Evolutionary conservation across 2,888 invertebrate genomes (phyloP).

Genomic region (Aphodius sticticus): DNA sequence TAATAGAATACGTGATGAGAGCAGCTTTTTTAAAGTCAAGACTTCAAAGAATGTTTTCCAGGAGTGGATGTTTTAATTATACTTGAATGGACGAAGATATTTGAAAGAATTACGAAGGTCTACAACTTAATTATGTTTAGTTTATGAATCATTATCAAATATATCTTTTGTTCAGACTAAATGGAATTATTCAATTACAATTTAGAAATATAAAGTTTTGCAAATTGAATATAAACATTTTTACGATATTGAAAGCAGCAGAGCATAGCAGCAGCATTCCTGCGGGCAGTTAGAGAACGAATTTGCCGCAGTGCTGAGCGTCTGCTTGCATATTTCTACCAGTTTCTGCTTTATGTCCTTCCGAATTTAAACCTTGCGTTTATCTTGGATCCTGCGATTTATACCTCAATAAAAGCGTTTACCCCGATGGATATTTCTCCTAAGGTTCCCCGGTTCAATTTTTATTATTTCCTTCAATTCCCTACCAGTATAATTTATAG

Average conservation of each 20-base stretch:
- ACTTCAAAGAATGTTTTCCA: background rate
- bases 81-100: background rate
- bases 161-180: too few relatives aligned
- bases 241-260: background rate
- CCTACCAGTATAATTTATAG: background rate
- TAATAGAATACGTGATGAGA: slow-evolving; percentile 4
- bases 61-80: background rate
- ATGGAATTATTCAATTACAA: background rate
- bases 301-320: background rate
- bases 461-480: background rate
- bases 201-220: background rate
- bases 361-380: slow-evolving; percentile 30
- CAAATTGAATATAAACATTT: background rate
- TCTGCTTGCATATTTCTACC: slow-evolving; percentile 36
- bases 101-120: background rate
- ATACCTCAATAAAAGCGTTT: slow-evolving; percentile 33
- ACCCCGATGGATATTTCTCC: background rate
- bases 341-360: slow-evolving; percentile 35
- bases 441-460: background rate
- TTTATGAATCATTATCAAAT: background rate
- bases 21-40: background rate
- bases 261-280: background rate
- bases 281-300: background rate
- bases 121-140: background rate
- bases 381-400: slow-evolving; percentile 31